These are phyloP conservation scores for Synanthedon formicaeformis DNA, from an alignment of 2,888 invertebrate genomes.

Conservation along the genomic window DNA sequence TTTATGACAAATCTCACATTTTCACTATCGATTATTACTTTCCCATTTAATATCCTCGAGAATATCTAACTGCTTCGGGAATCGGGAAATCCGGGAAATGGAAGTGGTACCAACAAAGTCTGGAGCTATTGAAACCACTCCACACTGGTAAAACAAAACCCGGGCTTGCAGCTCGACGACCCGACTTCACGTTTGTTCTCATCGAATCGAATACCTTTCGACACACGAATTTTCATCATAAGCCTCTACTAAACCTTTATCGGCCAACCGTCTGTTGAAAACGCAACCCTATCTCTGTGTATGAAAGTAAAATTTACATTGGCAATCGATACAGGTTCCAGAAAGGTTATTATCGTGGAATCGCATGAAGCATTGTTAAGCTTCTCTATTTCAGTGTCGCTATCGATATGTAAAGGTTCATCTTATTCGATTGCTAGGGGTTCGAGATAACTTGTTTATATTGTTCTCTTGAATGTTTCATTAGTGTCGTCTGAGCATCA, in stretches of 20 bases:
- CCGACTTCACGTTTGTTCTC: constrained; percentile 22
- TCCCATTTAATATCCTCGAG: too few species aligned
- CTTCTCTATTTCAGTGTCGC: constrained; percentile 21
- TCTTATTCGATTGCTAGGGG: constrained; percentile 3
- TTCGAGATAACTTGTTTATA: neutral
- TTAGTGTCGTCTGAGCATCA: neutral
- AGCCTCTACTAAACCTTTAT: constrained; percentile 24
- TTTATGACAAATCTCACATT: too few species aligned
- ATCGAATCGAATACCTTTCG: constrained; percentile 16
- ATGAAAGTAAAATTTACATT: constrained; percentile 4
- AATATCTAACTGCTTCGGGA: too few species aligned
- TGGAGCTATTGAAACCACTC: neutral
- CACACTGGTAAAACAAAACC: neutral
- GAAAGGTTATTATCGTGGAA: constrained; percentile 24
- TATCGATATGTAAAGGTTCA: constrained; percentile 14
- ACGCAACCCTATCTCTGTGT: constrained; percentile 7
- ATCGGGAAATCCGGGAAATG: too few species aligned
- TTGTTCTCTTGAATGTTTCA: neutral
- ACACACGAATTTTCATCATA: constrained; percentile 33
- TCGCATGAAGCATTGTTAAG: constrained; percentile 28
- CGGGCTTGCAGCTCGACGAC: neutral
- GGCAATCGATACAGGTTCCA: constrained; percentile 8
- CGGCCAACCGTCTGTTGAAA: constrained; percentile 2
- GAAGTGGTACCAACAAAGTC: too few species aligned
- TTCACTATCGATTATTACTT: too few species aligned